These are phyloP conservation scores for Phalloptychus januarius DNA, from an alignment of 2,797 vertebrate genomes.

Conservation along the genomic window DNA sequence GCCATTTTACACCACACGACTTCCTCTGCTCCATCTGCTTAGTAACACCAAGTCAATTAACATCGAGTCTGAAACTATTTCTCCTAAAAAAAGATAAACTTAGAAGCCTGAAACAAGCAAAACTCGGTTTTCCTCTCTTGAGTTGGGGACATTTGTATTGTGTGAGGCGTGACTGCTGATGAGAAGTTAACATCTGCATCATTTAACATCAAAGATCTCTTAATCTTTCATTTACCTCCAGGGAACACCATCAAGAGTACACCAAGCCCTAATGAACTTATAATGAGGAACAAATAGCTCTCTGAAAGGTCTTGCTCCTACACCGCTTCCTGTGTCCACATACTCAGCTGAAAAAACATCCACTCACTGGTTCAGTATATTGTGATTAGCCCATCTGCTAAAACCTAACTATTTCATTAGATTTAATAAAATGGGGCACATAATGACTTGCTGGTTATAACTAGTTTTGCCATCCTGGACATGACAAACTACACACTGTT, in stretches of 20 bases:
- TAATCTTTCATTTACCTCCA: slow-evolving; percentile 75
- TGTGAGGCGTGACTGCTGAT: slow-evolving; percentile 55
- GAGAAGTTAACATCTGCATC: slow-evolving; percentile 70
- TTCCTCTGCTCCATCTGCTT: background rate
- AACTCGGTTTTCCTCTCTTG: background rate
- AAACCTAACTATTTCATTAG: background rate
- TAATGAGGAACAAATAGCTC: slow-evolving; percentile 76
- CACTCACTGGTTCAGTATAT: slow-evolving; percentile 33
- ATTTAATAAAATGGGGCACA: background rate
- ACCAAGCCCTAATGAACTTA: slow-evolving; percentile 69
- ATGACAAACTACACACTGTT: slow-evolving; percentile 63
- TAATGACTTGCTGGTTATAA: slow-evolving; percentile 42
- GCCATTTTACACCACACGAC: background rate
- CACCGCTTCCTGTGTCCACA: slow-evolving; percentile 63
- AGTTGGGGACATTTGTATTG: background rate
- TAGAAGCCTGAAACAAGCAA: background rate
- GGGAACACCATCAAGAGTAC: slow-evolving; percentile 57
- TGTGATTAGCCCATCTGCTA: background rate
- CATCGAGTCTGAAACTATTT: background rate
- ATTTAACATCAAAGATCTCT: slow-evolving; percentile 61
- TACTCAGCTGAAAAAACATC: slow-evolving; percentile 22
- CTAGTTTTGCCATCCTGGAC: slow-evolving; percentile 65
- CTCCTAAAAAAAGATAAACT: background rate
- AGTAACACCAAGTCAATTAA: background rate
- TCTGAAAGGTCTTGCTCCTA: slow-evolving; percentile 55